A percentile compares a stretch with the other conserved stretches of the same genome.
Evolutionary conservation across 2,888 invertebrate genomes (phyloP).

Genomic region (Hanleya hanleyi): DNA sequence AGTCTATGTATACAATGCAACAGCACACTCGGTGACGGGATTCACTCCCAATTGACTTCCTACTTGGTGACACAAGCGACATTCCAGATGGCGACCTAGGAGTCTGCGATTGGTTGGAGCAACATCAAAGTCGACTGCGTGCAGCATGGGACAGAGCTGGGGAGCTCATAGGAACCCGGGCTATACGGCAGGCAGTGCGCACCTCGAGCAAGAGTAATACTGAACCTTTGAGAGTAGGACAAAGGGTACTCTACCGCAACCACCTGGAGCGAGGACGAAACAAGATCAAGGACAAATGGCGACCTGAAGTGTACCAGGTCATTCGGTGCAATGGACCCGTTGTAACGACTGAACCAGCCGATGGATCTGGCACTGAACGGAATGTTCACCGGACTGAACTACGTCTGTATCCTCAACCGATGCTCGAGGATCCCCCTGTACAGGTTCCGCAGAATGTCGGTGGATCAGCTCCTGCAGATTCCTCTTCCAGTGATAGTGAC

Average conservation of each 20-base stretch:
- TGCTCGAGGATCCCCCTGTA: too few species aligned
- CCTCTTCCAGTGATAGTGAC: neutral
- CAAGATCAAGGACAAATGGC: neutral
- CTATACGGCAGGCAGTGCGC: neutral
- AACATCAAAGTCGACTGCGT: neutral
- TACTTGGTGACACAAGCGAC: conserved; percentile 12
- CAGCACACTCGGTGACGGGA: conserved; percentile 18
- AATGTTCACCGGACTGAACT: conserved; percentile 25
- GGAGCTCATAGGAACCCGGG: neutral
- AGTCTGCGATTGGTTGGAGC: neutral
- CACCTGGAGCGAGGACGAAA: neutral
- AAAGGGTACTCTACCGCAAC: neutral
- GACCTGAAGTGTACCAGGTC: neutral
- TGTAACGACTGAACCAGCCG: conserved; percentile 18
- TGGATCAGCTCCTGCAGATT: too few species aligned
- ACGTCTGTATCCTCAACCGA: neutral
- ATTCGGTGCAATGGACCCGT: neutral
- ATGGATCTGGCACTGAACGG: conserved; percentile 24
- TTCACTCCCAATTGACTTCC: conserved; percentile 21
- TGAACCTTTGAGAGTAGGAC: neutral
- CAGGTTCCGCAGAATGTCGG: too few species aligned
- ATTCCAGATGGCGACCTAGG: neutral
- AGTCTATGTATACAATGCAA: conserved; percentile 26
- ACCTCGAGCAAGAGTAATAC: neutral
- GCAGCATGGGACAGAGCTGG: neutral